Percentiles rank a stretch among this genome's conserved stretches.
phyloP scores from a whole-genome alignment of 1,140 invertebrate genomes.

The Pseudachorutes palmiensis region DNA sequence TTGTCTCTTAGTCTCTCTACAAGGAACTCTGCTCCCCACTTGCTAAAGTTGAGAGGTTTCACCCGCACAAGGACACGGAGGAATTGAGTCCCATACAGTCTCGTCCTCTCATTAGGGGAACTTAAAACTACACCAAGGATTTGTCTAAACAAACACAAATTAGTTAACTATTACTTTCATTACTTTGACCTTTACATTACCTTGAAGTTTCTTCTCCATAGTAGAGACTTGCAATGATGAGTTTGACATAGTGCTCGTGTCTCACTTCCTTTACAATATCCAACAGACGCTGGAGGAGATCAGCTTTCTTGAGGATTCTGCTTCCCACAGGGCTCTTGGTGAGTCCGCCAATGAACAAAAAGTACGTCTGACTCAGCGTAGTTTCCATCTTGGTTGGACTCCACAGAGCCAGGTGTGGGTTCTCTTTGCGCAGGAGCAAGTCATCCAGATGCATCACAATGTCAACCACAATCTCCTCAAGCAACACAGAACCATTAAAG shows the following conservation, averaged over 20 bases:
- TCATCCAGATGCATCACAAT: constrained; percentile 65
- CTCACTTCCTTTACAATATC: constrained; percentile 70
- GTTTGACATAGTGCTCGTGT: constrained; percentile 84
- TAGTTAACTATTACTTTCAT: background rate
- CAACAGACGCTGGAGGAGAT: constrained; percentile 69
- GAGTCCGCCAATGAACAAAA: constrained; percentile 80
- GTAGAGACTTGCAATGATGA: constrained; percentile 80
- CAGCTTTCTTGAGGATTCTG: constrained; percentile 63
- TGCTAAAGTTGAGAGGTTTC: constrained; percentile 55
- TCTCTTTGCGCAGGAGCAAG: constrained; percentile 55
- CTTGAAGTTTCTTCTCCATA: constrained; percentile 67
- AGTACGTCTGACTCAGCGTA: constrained; percentile 87
- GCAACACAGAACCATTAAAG: constrained; percentile 46
- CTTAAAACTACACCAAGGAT: constrained; percentile 61
- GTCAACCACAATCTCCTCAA: constrained; percentile 72
- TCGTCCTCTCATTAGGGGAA: constrained; percentile 60
- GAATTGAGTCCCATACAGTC: constrained; percentile 83
- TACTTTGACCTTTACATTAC: constrained; percentile 39
- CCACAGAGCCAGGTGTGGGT: constrained; percentile 77
- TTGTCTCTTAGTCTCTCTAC: constrained; percentile 72
- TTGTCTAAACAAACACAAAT: constrained; percentile 39
- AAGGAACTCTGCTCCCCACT: constrained; percentile 75
- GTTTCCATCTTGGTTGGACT: constrained; percentile 77
- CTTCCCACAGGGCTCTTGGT: constrained; percentile 65
- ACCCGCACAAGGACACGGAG: constrained; percentile 73